These are phyloP conservation scores for Bubo bubo DNA, from an alignment of 2,113 vertebrate genomes.

Conservation along the genomic window DNA sequence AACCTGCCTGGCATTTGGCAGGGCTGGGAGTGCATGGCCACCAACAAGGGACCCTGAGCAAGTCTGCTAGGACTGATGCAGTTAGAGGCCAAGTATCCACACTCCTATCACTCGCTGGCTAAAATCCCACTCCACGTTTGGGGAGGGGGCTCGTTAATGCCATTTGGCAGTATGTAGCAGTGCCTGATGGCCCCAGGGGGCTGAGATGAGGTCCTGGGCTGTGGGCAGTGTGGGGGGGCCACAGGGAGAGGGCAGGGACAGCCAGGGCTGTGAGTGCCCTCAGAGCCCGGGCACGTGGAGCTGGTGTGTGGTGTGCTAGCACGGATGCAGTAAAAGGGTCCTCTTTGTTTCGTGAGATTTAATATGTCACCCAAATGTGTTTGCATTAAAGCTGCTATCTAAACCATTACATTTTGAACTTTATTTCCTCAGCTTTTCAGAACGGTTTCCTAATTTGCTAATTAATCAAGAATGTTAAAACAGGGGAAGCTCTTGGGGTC, in stretches of 20 bases:
- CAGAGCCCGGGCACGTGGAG: fast-evolving
- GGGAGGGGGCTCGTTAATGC: not conserved
- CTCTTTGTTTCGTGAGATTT: not conserved
- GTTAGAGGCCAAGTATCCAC: no score
- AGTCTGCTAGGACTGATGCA: not conserved
- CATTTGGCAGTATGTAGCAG: not conserved
- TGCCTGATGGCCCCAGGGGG: not conserved
- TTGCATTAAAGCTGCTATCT: not conserved
- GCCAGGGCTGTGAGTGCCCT: not conserved
- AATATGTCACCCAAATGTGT: not conserved
- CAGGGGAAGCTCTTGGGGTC: not conserved
- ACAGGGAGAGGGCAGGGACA: not conserved
- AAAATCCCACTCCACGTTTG: fast-evolving
- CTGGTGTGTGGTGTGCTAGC: not conserved
- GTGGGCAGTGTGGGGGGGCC: not conserved
- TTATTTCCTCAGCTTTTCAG: not conserved
- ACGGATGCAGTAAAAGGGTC: not conserved
- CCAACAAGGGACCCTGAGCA: fast-evolving
- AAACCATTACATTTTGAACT: not conserved
- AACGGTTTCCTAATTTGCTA: not conserved
- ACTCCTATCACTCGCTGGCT: fast-evolving
- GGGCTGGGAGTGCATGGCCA: not conserved
- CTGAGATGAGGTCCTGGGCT: not conserved
- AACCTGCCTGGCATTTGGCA: not conserved
- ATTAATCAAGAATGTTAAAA: not conserved